Evolutionary conservation across 2,797 vertebrate genomes (phyloP).

Genomic region (Enoplosus armatus): DNA sequence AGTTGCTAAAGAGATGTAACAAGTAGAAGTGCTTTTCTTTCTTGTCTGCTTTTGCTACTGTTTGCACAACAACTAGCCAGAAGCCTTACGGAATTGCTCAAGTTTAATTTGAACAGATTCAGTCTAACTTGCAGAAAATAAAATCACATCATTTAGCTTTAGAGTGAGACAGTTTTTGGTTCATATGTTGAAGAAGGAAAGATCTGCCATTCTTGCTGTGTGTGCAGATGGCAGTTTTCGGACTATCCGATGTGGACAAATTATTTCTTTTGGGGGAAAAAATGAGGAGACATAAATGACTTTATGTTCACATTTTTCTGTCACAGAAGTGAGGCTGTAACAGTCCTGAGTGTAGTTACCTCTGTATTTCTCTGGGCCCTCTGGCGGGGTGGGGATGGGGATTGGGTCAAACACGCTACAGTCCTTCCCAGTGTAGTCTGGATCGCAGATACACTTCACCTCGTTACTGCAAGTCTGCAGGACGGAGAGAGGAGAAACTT

Average conservation of each 20-base stretch:
- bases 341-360: conserved; percentile 77
- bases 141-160: background rate
- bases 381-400: conserved; percentile 88
- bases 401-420: conserved; percentile 96
- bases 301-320: conserved; percentile 3
- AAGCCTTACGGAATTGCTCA: background rate
- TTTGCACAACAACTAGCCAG: background rate
- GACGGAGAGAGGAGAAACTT: conserved; percentile 3
- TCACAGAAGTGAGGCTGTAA: background rate
- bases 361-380: conserved; percentile 89
- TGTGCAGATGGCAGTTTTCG: background rate
- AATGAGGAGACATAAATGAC: background rate
- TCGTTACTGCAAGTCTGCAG: conserved; percentile 95
- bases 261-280: too few species aligned
- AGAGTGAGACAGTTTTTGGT: background rate
- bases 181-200: too few species aligned
- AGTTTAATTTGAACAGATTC: background rate
- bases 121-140: background rate
- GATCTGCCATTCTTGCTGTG: too few species aligned
- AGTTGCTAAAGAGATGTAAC: too few species aligned
- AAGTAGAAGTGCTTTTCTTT: too few species aligned
- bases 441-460: conserved; percentile 95
- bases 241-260: background rate
- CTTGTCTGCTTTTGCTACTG: background rate
- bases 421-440: conserved; percentile 96